Evolutionary conservation across 2,888 invertebrate genomes (phyloP).

Genomic region (Pachycephus smyrnensis): DNA sequence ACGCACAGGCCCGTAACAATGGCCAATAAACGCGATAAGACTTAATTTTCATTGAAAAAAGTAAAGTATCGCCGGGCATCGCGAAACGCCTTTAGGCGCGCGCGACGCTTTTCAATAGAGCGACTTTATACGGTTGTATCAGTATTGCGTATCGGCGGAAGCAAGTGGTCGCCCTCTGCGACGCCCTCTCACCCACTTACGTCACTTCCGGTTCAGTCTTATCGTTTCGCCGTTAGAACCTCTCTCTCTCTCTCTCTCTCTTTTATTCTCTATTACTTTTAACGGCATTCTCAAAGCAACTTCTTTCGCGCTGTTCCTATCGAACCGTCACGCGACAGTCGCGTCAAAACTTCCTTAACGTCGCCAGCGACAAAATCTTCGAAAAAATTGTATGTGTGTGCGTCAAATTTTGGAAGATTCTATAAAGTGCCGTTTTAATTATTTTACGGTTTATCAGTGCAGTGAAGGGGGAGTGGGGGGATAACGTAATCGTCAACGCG

Average conservation of each 20-base stretch:
- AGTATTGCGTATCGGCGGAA: background rate
- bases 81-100: background rate
- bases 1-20: slow-evolving; percentile 15
- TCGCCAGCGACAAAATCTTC: too few relatives aligned
- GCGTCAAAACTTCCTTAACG: too few relatives aligned
- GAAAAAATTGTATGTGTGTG: background rate
- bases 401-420: background rate
- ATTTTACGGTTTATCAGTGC: too few relatives aligned
- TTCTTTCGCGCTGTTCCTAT: too few relatives aligned
- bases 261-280: too few relatives aligned
- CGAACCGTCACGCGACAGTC: too few relatives aligned
- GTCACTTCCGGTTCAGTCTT: background rate
- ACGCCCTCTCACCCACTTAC: background rate
- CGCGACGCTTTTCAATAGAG: background rate
- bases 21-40: slow-evolving; percentile 34
- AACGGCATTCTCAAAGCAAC: too few relatives aligned
- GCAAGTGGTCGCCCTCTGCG: background rate
- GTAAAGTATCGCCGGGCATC: background rate
- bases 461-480: too few relatives aligned
- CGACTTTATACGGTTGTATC: background rate
- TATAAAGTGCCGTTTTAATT: background rate
- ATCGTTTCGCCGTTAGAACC: background rate
- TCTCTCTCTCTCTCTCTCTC: background rate
- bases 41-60: slow-evolving; percentile 25
- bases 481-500: too few relatives aligned